phyloP scores from a whole-genome alignment of 2,888 invertebrate species.

The Hemithea aestivaria region DNA sequence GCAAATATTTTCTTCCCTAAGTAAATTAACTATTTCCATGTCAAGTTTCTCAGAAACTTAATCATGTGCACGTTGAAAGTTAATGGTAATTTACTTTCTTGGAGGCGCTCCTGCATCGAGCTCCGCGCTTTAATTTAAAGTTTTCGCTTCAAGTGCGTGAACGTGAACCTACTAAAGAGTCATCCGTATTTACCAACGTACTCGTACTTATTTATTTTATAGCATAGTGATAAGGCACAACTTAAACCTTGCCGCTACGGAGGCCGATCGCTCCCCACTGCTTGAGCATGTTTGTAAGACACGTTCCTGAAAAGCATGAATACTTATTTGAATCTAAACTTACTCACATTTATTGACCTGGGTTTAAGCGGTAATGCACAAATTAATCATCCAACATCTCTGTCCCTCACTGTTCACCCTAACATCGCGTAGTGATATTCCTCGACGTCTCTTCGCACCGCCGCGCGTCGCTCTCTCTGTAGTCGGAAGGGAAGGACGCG shows the following conservation, averaged over 20 bases:
- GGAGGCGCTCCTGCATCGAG: slow-evolving; percentile 37
- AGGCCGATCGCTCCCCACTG: slow-evolving; percentile 71
- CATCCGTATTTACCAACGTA: slow-evolving; percentile 23
- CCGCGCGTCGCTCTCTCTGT: slow-evolving; percentile 33
- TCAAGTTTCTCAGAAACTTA: slow-evolving; percentile 44
- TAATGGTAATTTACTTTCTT: slow-evolving; percentile 52
- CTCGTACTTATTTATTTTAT: slow-evolving; percentile 17
- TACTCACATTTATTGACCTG: slow-evolving; percentile 57
- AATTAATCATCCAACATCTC: slow-evolving; percentile 56
- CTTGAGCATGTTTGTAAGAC: slow-evolving; percentile 73
- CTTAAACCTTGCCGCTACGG: slow-evolving; percentile 55
- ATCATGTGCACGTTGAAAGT: slow-evolving; percentile 48
- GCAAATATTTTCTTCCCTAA: slow-evolving; percentile 33
- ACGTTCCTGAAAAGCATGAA: slow-evolving; percentile 69
- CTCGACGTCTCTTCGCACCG: slow-evolving; percentile 63
- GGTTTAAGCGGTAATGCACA: slow-evolving; percentile 67
- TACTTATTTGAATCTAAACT: slow-evolving; percentile 49
- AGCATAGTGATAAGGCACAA: slow-evolving; percentile 51
- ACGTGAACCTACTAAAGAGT: slow-evolving; percentile 38
- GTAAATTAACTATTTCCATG: slow-evolving; percentile 35
- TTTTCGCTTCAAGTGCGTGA: slow-evolving; percentile 42
- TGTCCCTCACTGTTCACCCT: slow-evolving; percentile 62
- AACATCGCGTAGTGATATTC: slow-evolving; percentile 56
- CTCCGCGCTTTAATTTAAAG: slow-evolving; percentile 51
- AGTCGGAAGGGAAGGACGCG: slow-evolving; percentile 31